Conservation (phyloP, 2,113 vertebrate genomes). For the Hippocampus abdominalis region DNA sequence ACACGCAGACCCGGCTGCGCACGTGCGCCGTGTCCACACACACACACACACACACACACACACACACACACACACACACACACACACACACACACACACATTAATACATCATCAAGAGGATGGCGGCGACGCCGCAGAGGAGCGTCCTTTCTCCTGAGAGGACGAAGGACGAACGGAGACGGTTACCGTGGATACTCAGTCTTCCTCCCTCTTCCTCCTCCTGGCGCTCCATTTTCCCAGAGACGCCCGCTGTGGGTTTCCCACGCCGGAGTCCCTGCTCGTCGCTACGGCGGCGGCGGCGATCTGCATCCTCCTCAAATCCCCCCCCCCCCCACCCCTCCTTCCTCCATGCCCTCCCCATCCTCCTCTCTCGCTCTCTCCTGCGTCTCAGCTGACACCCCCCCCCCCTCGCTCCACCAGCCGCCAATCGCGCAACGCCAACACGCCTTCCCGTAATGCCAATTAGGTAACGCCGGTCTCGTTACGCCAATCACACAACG, state of each 20-base stretch:
- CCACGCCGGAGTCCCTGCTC: slow-evolving; percentile 49
- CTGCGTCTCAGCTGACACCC: slow-evolving; percentile 2
- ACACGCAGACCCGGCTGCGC: neutral
- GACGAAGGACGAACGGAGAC: slow-evolving; percentile 5
- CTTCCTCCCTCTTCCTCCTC: slow-evolving; percentile 59
- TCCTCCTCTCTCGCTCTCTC: slow-evolving; percentile 18
- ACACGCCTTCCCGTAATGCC: slow-evolving; percentile 34
- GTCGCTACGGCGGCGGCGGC: slow-evolving; percentile 40
- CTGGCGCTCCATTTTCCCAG: slow-evolving; percentile 60
- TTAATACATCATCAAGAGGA: slow-evolving; percentile 25
- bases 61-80: too few relatives aligned
- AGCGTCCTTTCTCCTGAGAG: slow-evolving; percentile 29
- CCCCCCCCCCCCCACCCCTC: slow-evolving; percentile 24
- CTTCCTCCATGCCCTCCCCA: neutral
- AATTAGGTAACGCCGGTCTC: slow-evolving; percentile 45
- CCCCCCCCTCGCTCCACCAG: slow-evolving; percentile 33
- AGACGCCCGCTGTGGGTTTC: slow-evolving; percentile 42
- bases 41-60: too few relatives aligned
- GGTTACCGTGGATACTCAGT: slow-evolving; percentile 69
- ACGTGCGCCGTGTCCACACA: too few relatives aligned
- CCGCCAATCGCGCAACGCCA: slow-evolving; percentile 49
- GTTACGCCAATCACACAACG: slow-evolving; percentile 25
- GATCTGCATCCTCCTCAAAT: slow-evolving; percentile 39
- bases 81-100: too few relatives aligned
- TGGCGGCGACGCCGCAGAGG: slow-evolving; percentile 13